Conservation (phyloP, 2,797 vertebrate genomes). For the Crypturellus tataupa region DNA sequence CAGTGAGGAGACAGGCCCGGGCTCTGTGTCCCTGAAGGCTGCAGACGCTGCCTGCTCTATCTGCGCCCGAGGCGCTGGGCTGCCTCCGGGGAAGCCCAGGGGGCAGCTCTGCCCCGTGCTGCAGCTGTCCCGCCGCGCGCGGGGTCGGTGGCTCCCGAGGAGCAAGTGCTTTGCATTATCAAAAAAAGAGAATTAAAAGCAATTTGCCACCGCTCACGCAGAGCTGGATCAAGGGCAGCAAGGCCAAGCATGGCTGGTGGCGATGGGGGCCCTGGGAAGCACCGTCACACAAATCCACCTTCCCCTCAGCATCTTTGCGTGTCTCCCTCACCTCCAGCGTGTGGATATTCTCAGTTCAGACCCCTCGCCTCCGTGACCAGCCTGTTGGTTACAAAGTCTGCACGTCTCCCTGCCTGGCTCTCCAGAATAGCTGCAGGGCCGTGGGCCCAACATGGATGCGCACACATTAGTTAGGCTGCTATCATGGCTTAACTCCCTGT, state of each 20-base stretch:
- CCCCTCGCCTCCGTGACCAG: not conserved
- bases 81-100: not conserved
- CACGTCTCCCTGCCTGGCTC: not conserved
- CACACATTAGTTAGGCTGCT: not conserved
- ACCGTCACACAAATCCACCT: not conserved
- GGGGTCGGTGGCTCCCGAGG: not conserved
- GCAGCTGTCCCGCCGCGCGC: too few species aligned
- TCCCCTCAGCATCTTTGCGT: not conserved
- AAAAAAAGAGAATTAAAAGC: not conserved
- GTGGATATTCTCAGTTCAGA: not conserved
- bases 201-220: not conserved
- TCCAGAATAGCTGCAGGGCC: not conserved
- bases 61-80: too few species aligned
- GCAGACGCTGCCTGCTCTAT: not conserved
- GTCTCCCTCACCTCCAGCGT: not conserved
- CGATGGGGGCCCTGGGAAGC: not conserved
- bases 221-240: not conserved
- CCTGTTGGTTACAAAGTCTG: not conserved
- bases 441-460: too few species aligned
- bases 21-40: accelerated
- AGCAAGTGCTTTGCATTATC: not conserved
- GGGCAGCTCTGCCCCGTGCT: too few species aligned
- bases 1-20: not conserved
- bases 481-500: not conserved
- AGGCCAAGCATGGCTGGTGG: not conserved